These are phyloP conservation scores for Aphidius colemani DNA, from an alignment of 2,888 invertebrate species.

Conservation along the genomic window DNA sequence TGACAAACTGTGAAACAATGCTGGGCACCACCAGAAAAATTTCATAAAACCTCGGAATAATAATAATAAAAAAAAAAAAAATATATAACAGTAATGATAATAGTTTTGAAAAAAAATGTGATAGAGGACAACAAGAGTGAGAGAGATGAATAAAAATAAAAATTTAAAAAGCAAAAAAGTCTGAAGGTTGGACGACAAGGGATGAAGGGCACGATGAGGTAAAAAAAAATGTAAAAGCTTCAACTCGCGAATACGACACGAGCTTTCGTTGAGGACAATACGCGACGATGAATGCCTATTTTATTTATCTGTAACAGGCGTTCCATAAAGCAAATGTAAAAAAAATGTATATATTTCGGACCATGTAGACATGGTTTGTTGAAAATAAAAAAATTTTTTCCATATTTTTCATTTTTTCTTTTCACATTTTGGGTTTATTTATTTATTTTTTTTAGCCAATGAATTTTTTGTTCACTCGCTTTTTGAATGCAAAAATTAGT, in stretches of 20 bases:
- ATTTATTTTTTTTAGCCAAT: slow-evolving; percentile 8
- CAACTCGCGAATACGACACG: slow-evolving; percentile 44
- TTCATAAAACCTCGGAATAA: slow-evolving; percentile 58
- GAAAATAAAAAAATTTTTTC: too few relatives aligned
- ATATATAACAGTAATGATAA: slow-evolving; percentile 11
- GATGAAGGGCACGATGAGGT: slow-evolving; percentile 29
- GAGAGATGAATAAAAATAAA: slow-evolving; percentile 22
- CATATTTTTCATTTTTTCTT: background rate
- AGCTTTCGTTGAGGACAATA: slow-evolving; percentile 59
- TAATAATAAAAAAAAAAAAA: slow-evolving; percentile 48
- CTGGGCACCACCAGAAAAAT: slow-evolving; percentile 60
- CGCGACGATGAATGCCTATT: slow-evolving; percentile 60
- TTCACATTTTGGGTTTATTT: slow-evolving; percentile 3
- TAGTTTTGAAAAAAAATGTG: slow-evolving; percentile 16
- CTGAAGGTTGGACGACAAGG: slow-evolving; percentile 37
- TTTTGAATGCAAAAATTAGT: slow-evolving; percentile 7
- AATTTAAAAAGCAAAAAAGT: slow-evolving; percentile 20
- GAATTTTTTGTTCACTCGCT: slow-evolving; percentile 13
- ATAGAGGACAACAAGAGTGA: background rate
- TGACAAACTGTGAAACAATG: slow-evolving; percentile 61
- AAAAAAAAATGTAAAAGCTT: slow-evolving; percentile 55
- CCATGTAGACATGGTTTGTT: too few relatives aligned
- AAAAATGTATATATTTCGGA: slow-evolving; percentile 37
- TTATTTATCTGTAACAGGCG: slow-evolving; percentile 61
- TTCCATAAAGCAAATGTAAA: slow-evolving; percentile 60